Evolutionary conservation across 2,113 vertebrate genomes (phyloP).

Genomic region (Lepus americanus): DNA sequence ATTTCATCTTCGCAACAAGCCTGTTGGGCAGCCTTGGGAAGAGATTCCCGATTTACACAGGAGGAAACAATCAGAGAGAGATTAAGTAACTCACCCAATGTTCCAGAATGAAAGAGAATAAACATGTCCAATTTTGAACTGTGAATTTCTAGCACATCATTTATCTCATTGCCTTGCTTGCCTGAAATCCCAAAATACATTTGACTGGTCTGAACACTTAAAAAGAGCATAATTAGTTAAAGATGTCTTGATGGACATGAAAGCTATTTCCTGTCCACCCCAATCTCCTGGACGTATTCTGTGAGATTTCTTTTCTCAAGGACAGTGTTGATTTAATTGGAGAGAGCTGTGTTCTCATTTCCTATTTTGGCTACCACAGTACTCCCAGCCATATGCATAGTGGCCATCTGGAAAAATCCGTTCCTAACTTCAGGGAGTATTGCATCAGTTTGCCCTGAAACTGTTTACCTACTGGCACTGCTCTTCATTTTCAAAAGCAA

Average conservation of each 20-base stretch:
- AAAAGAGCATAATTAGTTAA: conserved; percentile 63
- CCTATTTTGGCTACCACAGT: conserved; percentile 73
- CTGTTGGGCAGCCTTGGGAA: conserved; percentile 66
- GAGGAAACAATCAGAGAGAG: conserved; percentile 74
- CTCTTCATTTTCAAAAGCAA: conserved; percentile 51
- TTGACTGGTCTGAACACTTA: conserved; percentile 38
- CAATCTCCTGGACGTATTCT: neutral
- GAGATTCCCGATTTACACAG: conserved; percentile 75
- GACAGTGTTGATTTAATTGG: conserved; percentile 75
- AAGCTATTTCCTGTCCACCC: conserved; percentile 42
- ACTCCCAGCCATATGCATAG: conserved; percentile 57
- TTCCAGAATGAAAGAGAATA: conserved; percentile 70
- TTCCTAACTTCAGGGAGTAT: conserved; percentile 63
- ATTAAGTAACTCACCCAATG: conserved; percentile 73
- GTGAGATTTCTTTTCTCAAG: conserved; percentile 78
- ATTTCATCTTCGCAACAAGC: conserved; percentile 75
- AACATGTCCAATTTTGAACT: conserved; percentile 64
- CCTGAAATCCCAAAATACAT: conserved; percentile 73
- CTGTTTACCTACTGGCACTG: conserved; percentile 61
- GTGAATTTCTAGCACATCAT: conserved; percentile 55
- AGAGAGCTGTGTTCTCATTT: conserved; percentile 72
- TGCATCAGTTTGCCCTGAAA: conserved; percentile 53
- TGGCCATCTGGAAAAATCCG: conserved; percentile 82
- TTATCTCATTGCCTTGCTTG: conserved; percentile 54
- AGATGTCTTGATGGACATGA: conserved; percentile 42